Evolutionary conservation across 2,888 invertebrate species (phyloP), one percentile per base, ranked within the genome.

Genomic region (Drosophila birchii): DNA sequence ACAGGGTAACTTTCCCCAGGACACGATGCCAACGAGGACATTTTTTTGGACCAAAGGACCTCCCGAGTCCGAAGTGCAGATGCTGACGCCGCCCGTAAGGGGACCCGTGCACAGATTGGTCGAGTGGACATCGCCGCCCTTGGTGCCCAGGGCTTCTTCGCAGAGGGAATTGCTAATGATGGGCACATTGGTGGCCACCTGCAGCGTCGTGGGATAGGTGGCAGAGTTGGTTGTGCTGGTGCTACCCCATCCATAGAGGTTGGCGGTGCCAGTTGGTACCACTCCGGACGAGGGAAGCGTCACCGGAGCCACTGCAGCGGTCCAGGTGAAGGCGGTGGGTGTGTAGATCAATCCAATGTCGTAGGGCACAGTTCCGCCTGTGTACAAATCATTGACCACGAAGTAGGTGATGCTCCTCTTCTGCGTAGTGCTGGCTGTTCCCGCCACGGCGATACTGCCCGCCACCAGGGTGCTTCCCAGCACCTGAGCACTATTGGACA

Each of bases 1-100:
- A 71, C 93, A 94, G 6, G 93, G 93, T 18, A 91, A 78, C 41
- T 88, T 77, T 3, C 93, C 94, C 93, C 93, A 94, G 2, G 94
- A 93, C 2, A 93, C 93, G 49, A 94, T 88, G 44, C 94, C 94
- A 67, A 93, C 83, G 74, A 89, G 85, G 11, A 82, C 80, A 34
- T 82, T 79, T 11, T 78, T 81, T 51, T 90, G 85, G 5, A 91
- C 82, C 58, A 92, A 71, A 7, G 92, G 91, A 32, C 92, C 92
- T n/a, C 92, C 92, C 2, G 92, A 92, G 66, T 92, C 92, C 16
- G 91, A 90, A 2, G 86, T 88, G 57, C 92, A 92, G 41, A 91
- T 89, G 51, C 91, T 83, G 14, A 83, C 62, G 12, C 91, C 90
- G 8, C 90, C 91, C 0, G 88, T 89, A 0, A 92, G 73, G 1